Percentiles rank a stretch among this genome's conserved stretches.
Conservation (phyloP, 1,140 invertebrate genomes). For the Muscidifurax raptorellus region DNA sequence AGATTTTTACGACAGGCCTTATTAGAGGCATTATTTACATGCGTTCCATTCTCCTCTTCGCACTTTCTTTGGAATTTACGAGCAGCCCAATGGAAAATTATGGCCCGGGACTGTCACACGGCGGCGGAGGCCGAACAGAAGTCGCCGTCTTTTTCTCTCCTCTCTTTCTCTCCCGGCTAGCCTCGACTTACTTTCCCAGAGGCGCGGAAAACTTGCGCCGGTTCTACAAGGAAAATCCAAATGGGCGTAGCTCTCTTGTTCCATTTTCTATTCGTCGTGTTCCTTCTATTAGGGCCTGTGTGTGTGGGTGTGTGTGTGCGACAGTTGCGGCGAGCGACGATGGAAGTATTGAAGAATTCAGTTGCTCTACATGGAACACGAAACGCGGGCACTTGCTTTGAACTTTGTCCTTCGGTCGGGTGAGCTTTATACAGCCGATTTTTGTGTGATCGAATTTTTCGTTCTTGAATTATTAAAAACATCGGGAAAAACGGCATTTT, state of each 20-base stretch:
- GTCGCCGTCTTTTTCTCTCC: not conserved
- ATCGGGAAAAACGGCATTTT: too few relatives aligned
- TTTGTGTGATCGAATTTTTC: too few relatives aligned
- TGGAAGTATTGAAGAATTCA: not conserved
- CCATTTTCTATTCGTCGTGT: constrained; percentile 12
- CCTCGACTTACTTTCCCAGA: constrained; percentile 7
- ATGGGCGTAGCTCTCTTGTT: not conserved
- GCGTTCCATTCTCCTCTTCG: not conserved
- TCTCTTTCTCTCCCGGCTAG: not conserved
- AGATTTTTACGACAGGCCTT: constrained; percentile 19
- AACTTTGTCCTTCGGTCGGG: too few relatives aligned
- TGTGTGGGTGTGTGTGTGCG: too few relatives aligned
- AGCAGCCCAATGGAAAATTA: constrained; percentile 21
- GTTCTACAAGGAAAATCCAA: constrained; percentile 18
- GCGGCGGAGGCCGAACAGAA: not conserved
- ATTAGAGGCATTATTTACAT: constrained; percentile 23
- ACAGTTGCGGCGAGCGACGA: not conserved
- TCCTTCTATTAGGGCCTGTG: not conserved
- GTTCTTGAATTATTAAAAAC: too few relatives aligned
- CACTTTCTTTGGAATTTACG: constrained; percentile 21
- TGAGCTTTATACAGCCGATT: too few relatives aligned
- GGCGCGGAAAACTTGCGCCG: not conserved
- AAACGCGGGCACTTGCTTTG: too few relatives aligned
- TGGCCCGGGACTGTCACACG: constrained; percentile 2
- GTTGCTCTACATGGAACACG: not conserved